Percentiles rank a stretch among this genome's conserved stretches.
These are phyloP conservation scores for Tauraco hartlaubi DNA, from an alignment of 2,797 vertebrate genomes.

Conservation along the genomic window DNA sequence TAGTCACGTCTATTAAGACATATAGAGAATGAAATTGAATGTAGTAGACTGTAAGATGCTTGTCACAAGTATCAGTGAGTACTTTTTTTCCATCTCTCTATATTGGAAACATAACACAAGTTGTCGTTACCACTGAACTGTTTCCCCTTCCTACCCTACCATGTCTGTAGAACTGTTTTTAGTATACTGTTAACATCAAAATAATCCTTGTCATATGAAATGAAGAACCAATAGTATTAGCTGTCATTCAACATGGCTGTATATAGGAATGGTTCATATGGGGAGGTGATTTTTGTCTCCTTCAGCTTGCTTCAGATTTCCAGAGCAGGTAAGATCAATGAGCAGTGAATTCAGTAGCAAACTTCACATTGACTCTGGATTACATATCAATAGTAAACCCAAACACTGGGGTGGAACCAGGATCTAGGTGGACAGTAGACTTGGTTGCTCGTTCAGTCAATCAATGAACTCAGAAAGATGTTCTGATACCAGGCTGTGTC, in stretches of 20 bases:
- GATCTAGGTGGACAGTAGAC: background rate
- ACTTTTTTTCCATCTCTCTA: background rate
- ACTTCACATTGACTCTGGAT: background rate
- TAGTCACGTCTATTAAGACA: background rate
- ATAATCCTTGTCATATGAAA: background rate
- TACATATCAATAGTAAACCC: background rate
- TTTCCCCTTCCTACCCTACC: background rate
- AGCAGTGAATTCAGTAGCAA: background rate
- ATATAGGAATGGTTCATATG: background rate
- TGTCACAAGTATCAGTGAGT: background rate
- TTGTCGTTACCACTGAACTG: background rate
- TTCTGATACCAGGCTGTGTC: background rate
- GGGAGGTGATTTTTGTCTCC: background rate
- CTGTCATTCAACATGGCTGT: background rate
- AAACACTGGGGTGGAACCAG: background rate
- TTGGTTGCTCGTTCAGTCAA: background rate
- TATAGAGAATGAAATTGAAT: background rate
- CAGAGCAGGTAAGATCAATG: background rate
- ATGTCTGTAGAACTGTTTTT: background rate
- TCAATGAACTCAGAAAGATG: background rate
- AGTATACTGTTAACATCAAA: background rate
- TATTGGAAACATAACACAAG: background rate
- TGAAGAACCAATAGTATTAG: background rate
- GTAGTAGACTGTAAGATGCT: background rate
- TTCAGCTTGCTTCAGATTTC: background rate